A percentile compares a stretch with the other conserved stretches of the same genome.
Conservation (phyloP, 1,140 invertebrate genomes). For the Drosophila lowei region DNA sequence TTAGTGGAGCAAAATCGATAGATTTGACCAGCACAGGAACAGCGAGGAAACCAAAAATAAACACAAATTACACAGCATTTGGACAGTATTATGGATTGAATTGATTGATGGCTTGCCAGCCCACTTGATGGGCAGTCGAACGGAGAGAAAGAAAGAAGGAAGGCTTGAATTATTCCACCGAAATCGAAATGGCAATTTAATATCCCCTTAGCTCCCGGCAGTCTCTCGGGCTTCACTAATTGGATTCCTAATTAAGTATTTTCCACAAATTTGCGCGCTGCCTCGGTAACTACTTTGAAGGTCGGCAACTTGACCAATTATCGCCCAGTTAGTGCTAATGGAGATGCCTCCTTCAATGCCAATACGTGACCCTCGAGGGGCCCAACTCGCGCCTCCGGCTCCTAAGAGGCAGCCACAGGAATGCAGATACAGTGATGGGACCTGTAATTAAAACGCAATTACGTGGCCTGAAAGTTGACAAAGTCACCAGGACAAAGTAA, state of each 20-base stretch:
- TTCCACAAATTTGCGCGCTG: conserved; percentile 27
- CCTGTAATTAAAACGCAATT: conserved; percentile 69
- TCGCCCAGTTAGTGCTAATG: conserved; percentile 35
- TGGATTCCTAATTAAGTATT: conserved; percentile 66
- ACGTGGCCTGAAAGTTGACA: conserved; percentile 62
- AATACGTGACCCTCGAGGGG: conserved; percentile 19
- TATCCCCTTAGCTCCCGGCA: conserved; percentile 39
- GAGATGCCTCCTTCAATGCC: conserved; percentile 1
- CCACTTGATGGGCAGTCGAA: not conserved
- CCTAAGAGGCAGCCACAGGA: conserved; percentile 1
- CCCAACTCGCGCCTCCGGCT: not conserved
- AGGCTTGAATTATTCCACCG: conserved; percentile 3
- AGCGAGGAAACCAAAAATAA: conserved; percentile 57
- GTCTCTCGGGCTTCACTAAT: conserved; percentile 56
- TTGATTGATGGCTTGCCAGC: conserved; percentile 18
- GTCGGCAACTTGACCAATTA: conserved; percentile 41
- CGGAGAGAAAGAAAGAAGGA: conserved; percentile 1
- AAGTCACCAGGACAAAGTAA: conserved; percentile 44
- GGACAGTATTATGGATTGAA: conserved; percentile 12
- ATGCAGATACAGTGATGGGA: conserved; percentile 16
- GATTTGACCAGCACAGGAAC: conserved; percentile 13
- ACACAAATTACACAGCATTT: conserved; percentile 52
- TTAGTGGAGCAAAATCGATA: conserved; percentile 64
- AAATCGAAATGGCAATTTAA: conserved; percentile 57
- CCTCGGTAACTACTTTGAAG: conserved; percentile 33